Percentiles rank a stretch among this genome's conserved stretches.
Conservation (phyloP, 2,888 invertebrate species). For the Zootermopsis nevadensis region DNA sequence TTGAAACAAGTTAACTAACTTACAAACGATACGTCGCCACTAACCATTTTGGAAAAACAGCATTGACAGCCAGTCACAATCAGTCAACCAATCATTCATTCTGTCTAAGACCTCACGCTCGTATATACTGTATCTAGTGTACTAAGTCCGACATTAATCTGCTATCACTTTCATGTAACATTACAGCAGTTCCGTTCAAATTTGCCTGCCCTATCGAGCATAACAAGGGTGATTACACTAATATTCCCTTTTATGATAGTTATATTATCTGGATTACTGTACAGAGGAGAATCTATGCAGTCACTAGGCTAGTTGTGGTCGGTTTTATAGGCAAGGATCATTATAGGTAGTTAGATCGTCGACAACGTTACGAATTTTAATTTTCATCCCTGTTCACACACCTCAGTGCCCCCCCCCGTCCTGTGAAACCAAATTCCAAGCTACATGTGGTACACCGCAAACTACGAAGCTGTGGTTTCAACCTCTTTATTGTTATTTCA, state of each 20-base stretch:
- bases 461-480: background rate
- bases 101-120: background rate
- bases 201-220: no score
- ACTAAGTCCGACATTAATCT: background rate
- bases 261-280: background rate
- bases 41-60: no score
- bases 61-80: no score
- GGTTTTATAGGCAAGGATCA: background rate
- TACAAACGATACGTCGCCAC: no score
- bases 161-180: background rate
- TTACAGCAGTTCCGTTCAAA: background rate
- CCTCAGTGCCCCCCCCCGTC: background rate
- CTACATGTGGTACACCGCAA: background rate
- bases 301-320: background rate
- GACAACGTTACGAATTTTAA: background rate
- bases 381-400: background rate
- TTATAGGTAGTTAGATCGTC: background rate
- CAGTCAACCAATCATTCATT: background rate
- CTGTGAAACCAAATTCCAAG: background rate
- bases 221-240: background rate
- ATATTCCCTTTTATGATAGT: background rate
- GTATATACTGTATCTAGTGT: background rate
- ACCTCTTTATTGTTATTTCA: background rate
- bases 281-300: background rate
- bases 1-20: no score